Evolutionary conservation across 2,113 vertebrate genomes (phyloP), one percentile per base, ranked within the genome.

Genomic region (Rhinolophus sinicus): DNA sequence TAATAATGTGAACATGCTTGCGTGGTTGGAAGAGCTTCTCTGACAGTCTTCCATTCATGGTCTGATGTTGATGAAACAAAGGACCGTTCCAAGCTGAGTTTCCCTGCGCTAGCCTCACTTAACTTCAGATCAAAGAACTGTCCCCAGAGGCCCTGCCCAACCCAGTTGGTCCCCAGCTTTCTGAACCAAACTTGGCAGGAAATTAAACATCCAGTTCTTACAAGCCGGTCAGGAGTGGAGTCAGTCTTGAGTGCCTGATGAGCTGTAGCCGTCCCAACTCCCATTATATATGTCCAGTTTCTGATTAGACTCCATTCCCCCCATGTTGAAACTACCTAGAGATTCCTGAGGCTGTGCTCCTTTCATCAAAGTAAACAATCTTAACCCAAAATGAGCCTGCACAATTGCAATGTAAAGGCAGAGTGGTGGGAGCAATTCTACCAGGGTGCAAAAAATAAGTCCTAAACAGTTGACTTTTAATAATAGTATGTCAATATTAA

Each of bases 401-500:
- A 64, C 24, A 44, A 44, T 54, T 80, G 75, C 38, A 58, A 84
- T 44, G 90, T 91, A 75, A 88, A 72, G 44, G 33, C 33, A 75
- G 28, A 52, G 30, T 1, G 15, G 26, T n/a, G 12, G 33, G 2
- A 89, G 18, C 40, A 35, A 58, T 30, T 30, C 22, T 28, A 21
- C 0, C 14, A 85, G n/a, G 15, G 22, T 76, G 26, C 65, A 58
- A 62, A 64, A 78, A 90, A 80, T 12, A 50, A 93, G 35, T 77
- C 92, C 50, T 85, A 58, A 96, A 67, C n/a, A 82, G 69, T 4
- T 75, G 38, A 76, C 75, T 88, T 87, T 93, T 75, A 73, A 40
- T 88, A 85, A 56, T 64, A 16, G 83, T 89, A 50, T 58, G 16
- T 33, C 62, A 62, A 19, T 38, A 35, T 83, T 52, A 82, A 90